Conservation (phyloP, 1,140 invertebrate species). For the Heliconius melpomene region DNA sequence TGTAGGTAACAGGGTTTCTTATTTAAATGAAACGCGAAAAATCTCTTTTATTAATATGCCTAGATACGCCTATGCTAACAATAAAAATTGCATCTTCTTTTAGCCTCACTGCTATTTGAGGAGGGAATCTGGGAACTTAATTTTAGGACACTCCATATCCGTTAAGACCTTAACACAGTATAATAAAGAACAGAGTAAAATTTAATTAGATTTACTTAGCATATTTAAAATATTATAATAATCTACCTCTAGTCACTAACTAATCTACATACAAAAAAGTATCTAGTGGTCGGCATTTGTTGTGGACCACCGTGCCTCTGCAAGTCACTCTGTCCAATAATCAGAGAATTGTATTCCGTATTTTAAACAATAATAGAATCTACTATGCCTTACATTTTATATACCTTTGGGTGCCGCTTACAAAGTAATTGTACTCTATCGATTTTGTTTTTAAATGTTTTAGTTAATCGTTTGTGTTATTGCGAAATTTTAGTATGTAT, state of each 20-base stretch:
- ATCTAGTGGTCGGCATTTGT: slow-evolving; percentile 60
- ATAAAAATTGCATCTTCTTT: too few species aligned
- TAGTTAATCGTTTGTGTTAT: slow-evolving; percentile 11
- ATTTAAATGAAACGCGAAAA: too few species aligned
- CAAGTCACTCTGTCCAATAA: slow-evolving; percentile 54
- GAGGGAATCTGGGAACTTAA: too few species aligned
- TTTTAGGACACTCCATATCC: too few species aligned
- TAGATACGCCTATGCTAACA: too few species aligned
- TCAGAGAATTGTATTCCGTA: not conserved
- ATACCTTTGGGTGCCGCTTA: slow-evolving; percentile 33
- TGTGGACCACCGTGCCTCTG: slow-evolving; percentile 68
- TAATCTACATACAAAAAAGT: slow-evolving; percentile 35
- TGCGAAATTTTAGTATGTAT: not conserved
- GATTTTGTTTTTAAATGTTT: slow-evolving; percentile 53
- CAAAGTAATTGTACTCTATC: slow-evolving; percentile 59
- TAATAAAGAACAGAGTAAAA: too few species aligned
- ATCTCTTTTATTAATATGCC: too few species aligned
- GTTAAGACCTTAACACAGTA: too few species aligned
- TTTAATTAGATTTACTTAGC: too few species aligned
- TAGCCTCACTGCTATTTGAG: too few species aligned
- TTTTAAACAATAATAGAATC: not conserved
- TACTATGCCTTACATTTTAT: not conserved
- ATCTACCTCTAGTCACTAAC: slow-evolving; percentile 12
- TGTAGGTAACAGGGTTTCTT: not conserved
- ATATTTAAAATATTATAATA: not conserved